phyloP scores from a whole-genome alignment of 1,140 invertebrate genomes.

The Ectropis grisescens region DNA sequence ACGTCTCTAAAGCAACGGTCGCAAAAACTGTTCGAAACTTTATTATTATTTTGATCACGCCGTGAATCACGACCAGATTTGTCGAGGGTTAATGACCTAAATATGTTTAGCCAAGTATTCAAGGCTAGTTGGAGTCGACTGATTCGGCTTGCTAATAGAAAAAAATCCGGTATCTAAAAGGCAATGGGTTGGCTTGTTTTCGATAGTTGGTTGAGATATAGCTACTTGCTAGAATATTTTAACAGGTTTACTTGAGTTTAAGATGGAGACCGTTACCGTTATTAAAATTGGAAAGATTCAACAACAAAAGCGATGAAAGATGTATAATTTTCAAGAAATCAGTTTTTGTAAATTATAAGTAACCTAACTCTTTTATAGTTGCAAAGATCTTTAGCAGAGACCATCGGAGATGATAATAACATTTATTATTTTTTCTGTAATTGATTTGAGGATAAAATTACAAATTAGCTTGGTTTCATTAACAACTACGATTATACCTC shows the following conservation, averaged over 20 bases:
- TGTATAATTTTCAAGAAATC: too few relatives aligned
- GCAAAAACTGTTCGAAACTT: constrained; percentile 60
- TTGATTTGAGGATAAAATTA: too few relatives aligned
- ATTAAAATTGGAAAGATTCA: too few relatives aligned
- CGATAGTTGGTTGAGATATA: constrained; percentile 11
- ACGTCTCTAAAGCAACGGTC: constrained; percentile 43
- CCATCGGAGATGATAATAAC: too few relatives aligned
- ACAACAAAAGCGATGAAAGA: too few relatives aligned
- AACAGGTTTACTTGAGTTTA: constrained; percentile 20
- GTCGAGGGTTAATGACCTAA: constrained; percentile 64
- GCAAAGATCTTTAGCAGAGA: too few relatives aligned
- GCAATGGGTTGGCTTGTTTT: constrained; percentile 35
- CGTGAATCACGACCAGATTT: constrained; percentile 67
- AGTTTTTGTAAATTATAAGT: too few relatives aligned
- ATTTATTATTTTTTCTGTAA: too few relatives aligned
- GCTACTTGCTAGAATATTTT: too few relatives aligned
- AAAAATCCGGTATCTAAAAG: constrained; percentile 44
- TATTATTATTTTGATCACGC: constrained; percentile 59
- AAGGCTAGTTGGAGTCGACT: constrained; percentile 55
- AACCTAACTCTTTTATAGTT: too few relatives aligned
- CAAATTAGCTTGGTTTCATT: too few relatives aligned
- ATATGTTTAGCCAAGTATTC: constrained; percentile 62
- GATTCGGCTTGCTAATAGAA: constrained; percentile 45
- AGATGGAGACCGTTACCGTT: constrained; percentile 31
- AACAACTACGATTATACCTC: too few relatives aligned